phyloP scores from a whole-genome alignment of 2,113 vertebrate genomes.

The Python bivittatus region DNA sequence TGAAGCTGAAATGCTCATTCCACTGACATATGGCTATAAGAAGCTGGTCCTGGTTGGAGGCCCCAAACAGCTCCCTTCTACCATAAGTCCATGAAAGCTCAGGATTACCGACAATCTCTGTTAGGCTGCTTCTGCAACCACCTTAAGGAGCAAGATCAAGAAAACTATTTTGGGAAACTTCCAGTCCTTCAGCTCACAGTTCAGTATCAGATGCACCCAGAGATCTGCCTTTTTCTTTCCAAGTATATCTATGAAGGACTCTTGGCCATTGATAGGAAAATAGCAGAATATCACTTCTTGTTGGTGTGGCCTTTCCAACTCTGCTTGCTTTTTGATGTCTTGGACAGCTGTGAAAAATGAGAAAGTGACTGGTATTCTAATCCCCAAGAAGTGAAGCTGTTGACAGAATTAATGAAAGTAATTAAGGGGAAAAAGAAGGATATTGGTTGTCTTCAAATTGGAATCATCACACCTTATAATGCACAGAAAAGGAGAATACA shows the following conservation, averaged over 20 bases:
- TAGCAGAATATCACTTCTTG: slow-evolving; percentile 73
- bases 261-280: too few relatives aligned
- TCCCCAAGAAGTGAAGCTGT: slow-evolving; percentile 80
- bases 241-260: slow-evolving; percentile 78
- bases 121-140: slow-evolving; percentile 79
- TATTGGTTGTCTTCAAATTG: slow-evolving; percentile 68
- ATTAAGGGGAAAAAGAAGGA: slow-evolving; percentile 75
- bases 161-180: slow-evolving; percentile 14
- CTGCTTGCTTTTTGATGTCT: slow-evolving; percentile 85
- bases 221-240: slow-evolving; percentile 86
- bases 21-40: too few relatives aligned
- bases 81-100: too few relatives aligned
- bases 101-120: slow-evolving; percentile 80
- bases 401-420: slow-evolving; percentile 77
- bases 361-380: slow-evolving; percentile 83
- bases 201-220: slow-evolving; percentile 89
- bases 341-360: slow-evolving; percentile 78
- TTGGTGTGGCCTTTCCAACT: slow-evolving; percentile 82
- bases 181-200: slow-evolving; percentile 74
- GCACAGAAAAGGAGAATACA: slow-evolving; percentile 82
- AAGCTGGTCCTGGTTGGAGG: too few relatives aligned
- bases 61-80: too few relatives aligned
- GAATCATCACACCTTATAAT: slow-evolving; percentile 86
- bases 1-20: too few relatives aligned
- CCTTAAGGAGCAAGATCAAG: slow-evolving; percentile 65